phyloP scores from a whole-genome alignment of 2,888 invertebrate genomes.

The Empis stercorea region DNA sequence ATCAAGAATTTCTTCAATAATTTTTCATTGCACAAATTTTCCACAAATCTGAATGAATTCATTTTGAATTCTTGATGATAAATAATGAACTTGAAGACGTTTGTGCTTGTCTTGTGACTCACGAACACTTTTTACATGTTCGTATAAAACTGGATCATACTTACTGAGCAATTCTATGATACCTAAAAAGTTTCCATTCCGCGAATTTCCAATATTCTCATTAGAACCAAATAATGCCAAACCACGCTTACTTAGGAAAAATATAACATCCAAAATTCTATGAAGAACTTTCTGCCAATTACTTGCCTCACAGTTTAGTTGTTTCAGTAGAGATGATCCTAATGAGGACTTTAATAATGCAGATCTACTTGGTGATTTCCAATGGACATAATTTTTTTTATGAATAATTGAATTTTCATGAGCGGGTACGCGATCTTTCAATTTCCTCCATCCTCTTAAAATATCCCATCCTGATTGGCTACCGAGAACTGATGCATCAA shows the following conservation, averaged over 20 bases:
- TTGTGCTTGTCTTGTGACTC: slow-evolving; percentile 1
- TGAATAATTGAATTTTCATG: not conserved
- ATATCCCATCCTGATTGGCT: not conserved
- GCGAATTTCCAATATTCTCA: not conserved
- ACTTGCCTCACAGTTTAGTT: not conserved
- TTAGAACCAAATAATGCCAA: not conserved
- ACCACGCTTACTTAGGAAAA: not conserved
- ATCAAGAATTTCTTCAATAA: not conserved
- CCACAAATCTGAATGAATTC: slow-evolving; percentile 2
- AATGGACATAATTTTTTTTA: not conserved
- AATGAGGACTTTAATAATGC: not conserved
- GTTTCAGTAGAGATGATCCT: not conserved
- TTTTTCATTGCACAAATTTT: not conserved
- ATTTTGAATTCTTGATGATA: slow-evolving; percentile 1
- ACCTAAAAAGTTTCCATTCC: not conserved
- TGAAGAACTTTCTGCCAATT: not conserved
- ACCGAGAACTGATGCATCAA: not conserved
- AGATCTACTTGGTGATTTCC: not conserved
- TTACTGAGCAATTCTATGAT: not conserved
- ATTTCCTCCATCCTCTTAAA: not conserved
- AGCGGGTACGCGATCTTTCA: not conserved
- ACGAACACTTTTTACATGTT: not conserved
- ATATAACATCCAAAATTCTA: not conserved
- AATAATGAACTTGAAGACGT: slow-evolving; percentile 2
- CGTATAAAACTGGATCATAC: not conserved